Evolutionary conservation across 2,113 vertebrate species (phyloP), one percentile per base, ranked within the genome.

Genomic region (Marmota monax): DNA sequence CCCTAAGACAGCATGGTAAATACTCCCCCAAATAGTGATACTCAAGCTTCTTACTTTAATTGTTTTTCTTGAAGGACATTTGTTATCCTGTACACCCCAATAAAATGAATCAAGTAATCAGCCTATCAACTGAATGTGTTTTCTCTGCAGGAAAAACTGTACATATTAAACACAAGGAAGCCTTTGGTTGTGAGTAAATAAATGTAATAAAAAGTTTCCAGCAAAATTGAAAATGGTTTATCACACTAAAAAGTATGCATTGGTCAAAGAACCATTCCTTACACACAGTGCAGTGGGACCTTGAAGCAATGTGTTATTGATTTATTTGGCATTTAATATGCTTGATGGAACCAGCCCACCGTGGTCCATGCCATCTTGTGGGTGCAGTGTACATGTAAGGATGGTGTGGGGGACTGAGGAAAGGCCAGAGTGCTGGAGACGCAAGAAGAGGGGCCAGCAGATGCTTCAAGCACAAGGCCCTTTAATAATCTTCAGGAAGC

Each of bases 21-120:
- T 7, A 74, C 22, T 76, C 65, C 13, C 1, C n/a, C 18, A 39
- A 77, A 92, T 74, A 65, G 7, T 74, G 1, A 34, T 65, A 82
- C 95, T 96, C 74, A 92, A 94, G 18, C 4, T 39, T 69, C 29
- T 90, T 96, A 14, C 3, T 58, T 91, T 63, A 63, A 27, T 96
- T 77, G n/a, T 51, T 56, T 92, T 84, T 45, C n/a, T n/a, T 34
- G 16, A 92, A 77, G 42, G 29, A 45, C 18, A 37, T 86, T 83
- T 88, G 29, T 93, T 78, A 74, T 89, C 53, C 27, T 73, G 4
- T 58, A 39, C 20, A 63, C 25, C 3, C 37, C 77, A 53, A 89
- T 78, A 90, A 83, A 85, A 88, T 65, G 23, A 6, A 10, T 86
- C n/a, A 56, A n/a, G 17, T 77, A 63, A 92, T 45, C 84, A 4